These are phyloP conservation scores for Mandrillus leucophaeus DNA, from an alignment of 2,113 vertebrate species.

Conservation along the genomic window DNA sequence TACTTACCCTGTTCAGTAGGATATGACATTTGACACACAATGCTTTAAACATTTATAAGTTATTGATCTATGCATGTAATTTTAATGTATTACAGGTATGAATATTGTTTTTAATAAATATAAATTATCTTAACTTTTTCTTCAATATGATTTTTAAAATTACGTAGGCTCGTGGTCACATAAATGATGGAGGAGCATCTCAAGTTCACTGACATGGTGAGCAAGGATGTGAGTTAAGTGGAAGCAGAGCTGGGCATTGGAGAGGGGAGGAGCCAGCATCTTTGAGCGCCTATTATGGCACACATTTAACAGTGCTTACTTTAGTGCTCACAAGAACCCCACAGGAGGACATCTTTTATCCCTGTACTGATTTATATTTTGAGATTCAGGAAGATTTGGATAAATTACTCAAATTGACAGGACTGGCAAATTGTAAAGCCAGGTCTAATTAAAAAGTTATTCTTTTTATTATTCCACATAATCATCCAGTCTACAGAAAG, in stretches of 20 bases:
- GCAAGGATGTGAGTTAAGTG: not conserved
- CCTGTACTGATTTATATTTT: not conserved
- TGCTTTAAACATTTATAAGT: not conserved
- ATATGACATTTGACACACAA: not conserved
- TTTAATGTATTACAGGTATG: not conserved
- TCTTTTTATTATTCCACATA: not conserved
- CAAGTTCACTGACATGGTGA: not conserved
- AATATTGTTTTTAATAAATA: constrained; percentile 16
- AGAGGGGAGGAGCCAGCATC: not conserved
- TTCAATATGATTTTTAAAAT: not conserved
- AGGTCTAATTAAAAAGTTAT: not conserved
- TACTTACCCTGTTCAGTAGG: not conserved
- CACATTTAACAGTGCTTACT: not conserved
- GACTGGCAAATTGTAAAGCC: not conserved
- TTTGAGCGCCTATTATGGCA: not conserved
- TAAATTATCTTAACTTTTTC: not conserved
- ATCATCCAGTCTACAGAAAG: not conserved
- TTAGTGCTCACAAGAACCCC: not conserved
- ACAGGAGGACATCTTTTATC: not conserved
- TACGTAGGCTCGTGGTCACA: not conserved
- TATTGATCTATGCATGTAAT: not conserved
- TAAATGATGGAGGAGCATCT: not conserved
- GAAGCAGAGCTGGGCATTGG: not conserved
- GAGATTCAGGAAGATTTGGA: not conserved
- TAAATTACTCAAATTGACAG: constrained; percentile 23